phyloP scores from a whole-genome alignment of 2,888 invertebrate genomes.

The Pharmacophagus antenor region DNA sequence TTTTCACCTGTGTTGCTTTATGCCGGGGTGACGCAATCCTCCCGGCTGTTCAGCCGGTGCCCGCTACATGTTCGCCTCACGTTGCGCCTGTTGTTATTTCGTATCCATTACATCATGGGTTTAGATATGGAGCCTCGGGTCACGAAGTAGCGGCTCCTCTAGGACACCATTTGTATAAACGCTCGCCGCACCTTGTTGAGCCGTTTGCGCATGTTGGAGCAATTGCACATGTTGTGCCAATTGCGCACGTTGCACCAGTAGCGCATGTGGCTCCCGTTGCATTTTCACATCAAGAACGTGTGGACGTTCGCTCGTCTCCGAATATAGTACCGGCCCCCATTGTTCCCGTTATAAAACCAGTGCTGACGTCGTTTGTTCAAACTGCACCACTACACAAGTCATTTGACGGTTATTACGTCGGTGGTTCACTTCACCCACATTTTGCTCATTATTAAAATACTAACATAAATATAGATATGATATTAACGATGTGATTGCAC shows the following conservation, averaged over 20 bases:
- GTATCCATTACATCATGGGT: conserved; percentile 37
- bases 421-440: conserved; percentile 37
- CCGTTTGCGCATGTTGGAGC: conserved; percentile 40
- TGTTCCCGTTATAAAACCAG: conserved; percentile 48
- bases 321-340: conserved; percentile 46
- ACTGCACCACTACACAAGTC: conserved; percentile 47
- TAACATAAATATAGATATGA: background rate
- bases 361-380: conserved; percentile 48
- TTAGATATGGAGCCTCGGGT: conserved; percentile 32
- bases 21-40: conserved; percentile 55
- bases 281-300: conserved; percentile 77
- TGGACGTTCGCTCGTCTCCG: conserved; percentile 66
- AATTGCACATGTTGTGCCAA: conserved; percentile 34
- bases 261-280: conserved; percentile 61
- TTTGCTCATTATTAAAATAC: conserved; percentile 47
- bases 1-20: conserved; percentile 50
- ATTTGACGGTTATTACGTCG: conserved; percentile 42
- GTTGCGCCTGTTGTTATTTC: conserved; percentile 50
- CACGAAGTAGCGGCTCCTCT: conserved; percentile 20
- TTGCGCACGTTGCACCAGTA: conserved; percentile 39
- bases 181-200: conserved; percentile 56
- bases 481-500: background rate
- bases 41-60: conserved; percentile 44
- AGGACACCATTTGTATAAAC: conserved; percentile 57
- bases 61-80: conserved; percentile 42